Evolutionary conservation across 2,113 vertebrate species (phyloP).

Genomic region (Hydropotes inermis): DNA sequence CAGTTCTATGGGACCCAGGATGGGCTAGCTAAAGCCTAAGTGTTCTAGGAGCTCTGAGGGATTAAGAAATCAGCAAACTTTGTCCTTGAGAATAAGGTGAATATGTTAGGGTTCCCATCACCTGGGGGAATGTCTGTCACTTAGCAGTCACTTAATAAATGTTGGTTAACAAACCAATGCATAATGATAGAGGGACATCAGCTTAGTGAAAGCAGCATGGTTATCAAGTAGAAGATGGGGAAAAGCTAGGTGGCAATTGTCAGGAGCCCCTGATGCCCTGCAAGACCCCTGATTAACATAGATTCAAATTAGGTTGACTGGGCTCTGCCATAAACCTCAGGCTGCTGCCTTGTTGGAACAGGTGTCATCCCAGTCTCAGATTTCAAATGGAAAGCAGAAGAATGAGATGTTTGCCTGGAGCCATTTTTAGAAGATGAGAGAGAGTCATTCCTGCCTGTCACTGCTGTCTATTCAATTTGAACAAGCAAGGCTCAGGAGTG

Average conservation of each 20-base stretch:
- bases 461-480: neutral
- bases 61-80: neutral
- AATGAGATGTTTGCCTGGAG: neutral
- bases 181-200: neutral
- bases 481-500: neutral
- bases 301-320: neutral
- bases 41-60: neutral
- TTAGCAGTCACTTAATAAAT: neutral
- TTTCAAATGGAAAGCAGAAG: neutral
- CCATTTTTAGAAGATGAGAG: slow-evolving; percentile 20
- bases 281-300: neutral
- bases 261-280: neutral
- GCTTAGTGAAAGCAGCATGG: neutral
- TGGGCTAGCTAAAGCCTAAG: neutral
- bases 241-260: neutral
- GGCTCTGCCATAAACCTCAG: neutral
- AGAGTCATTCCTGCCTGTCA: neutral
- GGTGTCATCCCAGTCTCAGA: neutral
- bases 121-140: neutral
- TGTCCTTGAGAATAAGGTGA: neutral
- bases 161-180: neutral
- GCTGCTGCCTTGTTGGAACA: neutral
- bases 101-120: neutral
- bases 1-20: neutral
- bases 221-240: neutral